Evolutionary conservation across 2,888 invertebrate species (phyloP).

Genomic region (Cephus spinipes): DNA sequence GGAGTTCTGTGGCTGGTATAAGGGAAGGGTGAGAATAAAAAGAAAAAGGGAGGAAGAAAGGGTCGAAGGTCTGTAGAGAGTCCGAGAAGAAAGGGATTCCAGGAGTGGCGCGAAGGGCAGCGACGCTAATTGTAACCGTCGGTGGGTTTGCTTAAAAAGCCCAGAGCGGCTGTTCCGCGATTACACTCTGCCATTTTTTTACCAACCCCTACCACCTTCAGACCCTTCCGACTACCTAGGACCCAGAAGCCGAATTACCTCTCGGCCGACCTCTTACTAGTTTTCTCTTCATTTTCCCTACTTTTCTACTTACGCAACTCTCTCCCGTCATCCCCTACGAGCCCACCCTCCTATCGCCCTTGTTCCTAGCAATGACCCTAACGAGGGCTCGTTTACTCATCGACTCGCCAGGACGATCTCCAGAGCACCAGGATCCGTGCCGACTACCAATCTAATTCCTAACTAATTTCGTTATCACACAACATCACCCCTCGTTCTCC

Average conservation of each 20-base stretch:
- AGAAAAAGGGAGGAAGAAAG: background rate
- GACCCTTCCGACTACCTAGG: background rate
- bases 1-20: background rate
- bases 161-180: conserved; percentile 25
- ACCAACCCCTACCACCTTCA: conserved; percentile 22
- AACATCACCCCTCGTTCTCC: background rate
- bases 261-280: background rate
- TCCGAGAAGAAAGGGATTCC: conserved; percentile 18
- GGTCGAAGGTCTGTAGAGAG: background rate
- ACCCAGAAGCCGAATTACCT: background rate
- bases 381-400: background rate
- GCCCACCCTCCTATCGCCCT: background rate
- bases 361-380: background rate
- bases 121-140: conserved; percentile 25
- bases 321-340: background rate
- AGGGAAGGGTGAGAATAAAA: background rate
- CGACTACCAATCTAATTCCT: background rate
- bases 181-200: conserved; percentile 38
- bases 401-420: background rate
- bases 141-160: conserved; percentile 31
- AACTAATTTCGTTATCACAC: background rate
- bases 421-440: background rate
- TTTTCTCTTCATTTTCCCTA: background rate
- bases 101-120: conserved; percentile 3
- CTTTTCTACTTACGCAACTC: background rate